Percentiles rank a stretch among this genome's conserved stretches.
phyloP scores from a whole-genome alignment of 2,888 invertebrate species.

The Sinotaia quadrata region DNA sequence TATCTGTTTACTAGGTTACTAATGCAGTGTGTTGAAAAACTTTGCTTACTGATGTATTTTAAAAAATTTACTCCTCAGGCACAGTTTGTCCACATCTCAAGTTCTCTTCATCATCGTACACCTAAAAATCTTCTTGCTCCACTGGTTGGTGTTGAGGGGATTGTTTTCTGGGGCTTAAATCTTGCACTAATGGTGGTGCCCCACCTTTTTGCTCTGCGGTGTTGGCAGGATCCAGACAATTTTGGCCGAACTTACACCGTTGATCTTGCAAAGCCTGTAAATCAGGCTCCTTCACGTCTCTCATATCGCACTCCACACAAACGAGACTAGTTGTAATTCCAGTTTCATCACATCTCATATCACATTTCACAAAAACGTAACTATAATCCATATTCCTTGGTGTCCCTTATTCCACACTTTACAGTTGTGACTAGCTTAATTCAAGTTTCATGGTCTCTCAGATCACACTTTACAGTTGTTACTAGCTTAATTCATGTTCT shows the following conservation, averaged over 20 bases:
- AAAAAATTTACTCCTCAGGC: slow-evolving; percentile 53
- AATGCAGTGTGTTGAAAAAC: too few species aligned
- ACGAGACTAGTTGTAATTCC: background rate
- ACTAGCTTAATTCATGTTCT: too few species aligned
- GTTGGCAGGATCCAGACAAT: slow-evolving; percentile 35
- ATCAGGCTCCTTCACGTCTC: slow-evolving; percentile 1
- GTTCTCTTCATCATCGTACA: slow-evolving; percentile 56
- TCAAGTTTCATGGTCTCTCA: too few species aligned
- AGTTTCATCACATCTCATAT: too few species aligned
- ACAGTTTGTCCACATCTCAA: slow-evolving; percentile 55
- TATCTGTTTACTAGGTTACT: too few species aligned
- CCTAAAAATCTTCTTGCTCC: slow-evolving; percentile 43
- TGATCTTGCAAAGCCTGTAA: slow-evolving; percentile 31
- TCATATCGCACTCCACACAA: slow-evolving; percentile 3
- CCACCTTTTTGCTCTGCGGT: slow-evolving; percentile 57
- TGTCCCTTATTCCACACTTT: too few species aligned
- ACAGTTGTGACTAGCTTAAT: too few species aligned
- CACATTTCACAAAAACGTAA: too few species aligned
- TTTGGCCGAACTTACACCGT: slow-evolving; percentile 38
- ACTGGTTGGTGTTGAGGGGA: slow-evolving; percentile 32
- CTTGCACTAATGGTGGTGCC: slow-evolving; percentile 56
- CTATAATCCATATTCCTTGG: too few species aligned
- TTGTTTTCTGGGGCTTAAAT: slow-evolving; percentile 56
- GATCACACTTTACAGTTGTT: too few species aligned
- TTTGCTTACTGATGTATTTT: too few species aligned